These are phyloP conservation scores for Drosophila anceps DNA, from an alignment of 2,888 invertebrate genomes.

Conservation along the genomic window DNA sequence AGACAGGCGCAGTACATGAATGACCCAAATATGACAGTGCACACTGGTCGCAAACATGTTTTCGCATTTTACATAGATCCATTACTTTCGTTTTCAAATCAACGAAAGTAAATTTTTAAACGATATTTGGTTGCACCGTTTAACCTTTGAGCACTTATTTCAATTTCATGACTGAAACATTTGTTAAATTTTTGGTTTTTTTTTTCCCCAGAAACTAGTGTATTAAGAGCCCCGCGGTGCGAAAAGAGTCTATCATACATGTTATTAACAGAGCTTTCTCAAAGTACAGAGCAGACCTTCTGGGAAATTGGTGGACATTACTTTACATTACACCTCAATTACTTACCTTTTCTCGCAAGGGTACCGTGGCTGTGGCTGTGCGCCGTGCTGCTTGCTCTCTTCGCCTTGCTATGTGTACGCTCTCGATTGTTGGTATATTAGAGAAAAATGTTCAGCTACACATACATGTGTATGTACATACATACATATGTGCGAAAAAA, in stretches of 20 bases:
- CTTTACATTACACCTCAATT: constrained; percentile 70
- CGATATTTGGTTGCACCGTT: background rate
- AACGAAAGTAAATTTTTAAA: background rate
- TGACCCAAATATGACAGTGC: constrained; percentile 63
- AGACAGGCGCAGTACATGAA: constrained; percentile 61
- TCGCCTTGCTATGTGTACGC: constrained; percentile 45
- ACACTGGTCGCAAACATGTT: constrained; percentile 55
- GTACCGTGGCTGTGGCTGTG: constrained; percentile 56
- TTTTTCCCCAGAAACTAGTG: background rate
- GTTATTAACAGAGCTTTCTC: constrained; percentile 37
- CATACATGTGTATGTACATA: constrained; percentile 43
- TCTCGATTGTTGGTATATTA: constrained; percentile 78
- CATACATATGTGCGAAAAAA: constrained; percentile 73
- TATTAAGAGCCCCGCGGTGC: constrained; percentile 46
- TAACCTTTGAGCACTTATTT: background rate
- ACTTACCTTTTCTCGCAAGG: constrained; percentile 70
- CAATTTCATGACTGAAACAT: no score
- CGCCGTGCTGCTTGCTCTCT: constrained; percentile 51
- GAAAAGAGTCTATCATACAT: constrained; percentile 20
- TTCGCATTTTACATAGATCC: constrained; percentile 3
- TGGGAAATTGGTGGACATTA: constrained; percentile 59
- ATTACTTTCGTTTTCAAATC: background rate
- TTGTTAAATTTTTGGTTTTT: no score
- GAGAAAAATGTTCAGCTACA: constrained; percentile 74
- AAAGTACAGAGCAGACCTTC: constrained; percentile 52